phyloP scores from a whole-genome alignment of 2,888 invertebrate species.

The Icerya purchasi region DNA sequence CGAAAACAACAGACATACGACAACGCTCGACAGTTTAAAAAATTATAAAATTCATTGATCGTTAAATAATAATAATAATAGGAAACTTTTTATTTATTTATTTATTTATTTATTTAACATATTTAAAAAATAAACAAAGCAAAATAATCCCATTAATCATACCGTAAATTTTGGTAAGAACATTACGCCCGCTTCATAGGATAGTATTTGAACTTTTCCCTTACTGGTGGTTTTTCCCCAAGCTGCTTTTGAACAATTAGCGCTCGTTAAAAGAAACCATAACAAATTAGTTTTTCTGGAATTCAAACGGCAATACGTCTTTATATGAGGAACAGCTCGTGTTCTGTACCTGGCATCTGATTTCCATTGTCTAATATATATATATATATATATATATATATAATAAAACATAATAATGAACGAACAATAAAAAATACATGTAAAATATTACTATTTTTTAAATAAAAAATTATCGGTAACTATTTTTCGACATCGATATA shows the following conservation, averaged over 20 bases:
- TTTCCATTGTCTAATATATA: too few relatives aligned
- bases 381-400: too few relatives aligned
- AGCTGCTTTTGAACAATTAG: conserved; percentile 90
- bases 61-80: too few relatives aligned
- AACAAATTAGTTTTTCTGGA: conserved; percentile 42
- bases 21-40: too few relatives aligned
- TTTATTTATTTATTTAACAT: neutral
- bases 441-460: too few relatives aligned
- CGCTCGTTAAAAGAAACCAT: conserved; percentile 76
- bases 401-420: too few relatives aligned
- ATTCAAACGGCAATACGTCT: conserved; percentile 60
- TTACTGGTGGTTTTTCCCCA: conserved; percentile 63
- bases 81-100: too few relatives aligned
- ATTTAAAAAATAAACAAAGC: conserved; percentile 6
- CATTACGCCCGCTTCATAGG: conserved; percentile 78
- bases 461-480: too few relatives aligned
- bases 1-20: too few relatives aligned
- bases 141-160: conserved; percentile 25
- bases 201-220: conserved; percentile 40
- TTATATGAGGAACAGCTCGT: conserved; percentile 84
- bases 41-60: too few relatives aligned
- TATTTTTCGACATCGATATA: too few relatives aligned
- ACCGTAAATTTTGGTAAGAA: conserved; percentile 67
- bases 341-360: conserved; percentile 44
- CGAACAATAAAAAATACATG: too few relatives aligned